Percentiles rank a stretch among this genome's conserved stretches.
phyloP scores from a whole-genome alignment of 2,113 vertebrate species.

The Blennius ocellaris region DNA sequence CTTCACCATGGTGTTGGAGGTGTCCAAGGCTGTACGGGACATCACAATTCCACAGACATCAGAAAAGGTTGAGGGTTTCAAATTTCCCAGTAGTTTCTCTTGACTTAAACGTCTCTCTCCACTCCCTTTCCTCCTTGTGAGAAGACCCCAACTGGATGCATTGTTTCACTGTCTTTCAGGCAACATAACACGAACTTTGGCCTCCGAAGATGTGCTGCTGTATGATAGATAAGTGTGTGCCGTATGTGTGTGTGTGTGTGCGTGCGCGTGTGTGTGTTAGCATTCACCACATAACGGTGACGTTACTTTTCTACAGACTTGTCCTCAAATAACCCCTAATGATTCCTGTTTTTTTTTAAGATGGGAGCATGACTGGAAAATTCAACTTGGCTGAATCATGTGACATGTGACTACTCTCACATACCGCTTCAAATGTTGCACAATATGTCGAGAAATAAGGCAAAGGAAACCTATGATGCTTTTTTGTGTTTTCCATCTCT shows the following conservation, averaged over 20 bases:
- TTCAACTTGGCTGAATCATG: slow-evolving; percentile 7
- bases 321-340: neutral
- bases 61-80: neutral
- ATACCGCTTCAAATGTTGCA: slow-evolving; percentile 14
- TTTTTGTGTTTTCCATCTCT: too few relatives aligned
- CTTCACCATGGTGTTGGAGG: slow-evolving; percentile 97
- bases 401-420: slow-evolving; percentile 3
- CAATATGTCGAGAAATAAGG: neutral
- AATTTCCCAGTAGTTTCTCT: slow-evolving; percentile 4
- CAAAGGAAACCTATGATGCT: too few relatives aligned
- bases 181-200: slow-evolving; percentile 61
- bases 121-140: neutral
- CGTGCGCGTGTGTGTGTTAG: slow-evolving; percentile 5
- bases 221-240: slow-evolving; percentile 42
- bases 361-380: neutral
- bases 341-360: slow-evolving; percentile 13
- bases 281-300: neutral
- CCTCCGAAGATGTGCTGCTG: slow-evolving; percentile 30
- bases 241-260: slow-evolving; percentile 21
- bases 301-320: slow-evolving; percentile 4
- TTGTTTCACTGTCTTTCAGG: slow-evolving; percentile 22
- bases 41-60: slow-evolving; percentile 36
- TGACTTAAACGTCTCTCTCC: neutral
- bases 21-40: slow-evolving; percentile 90
- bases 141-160: neutral